These are phyloP conservation scores for Phoenicopterus ruber DNA, from an alignment of 2,113 vertebrate genomes.

Conservation along the genomic window DNA sequence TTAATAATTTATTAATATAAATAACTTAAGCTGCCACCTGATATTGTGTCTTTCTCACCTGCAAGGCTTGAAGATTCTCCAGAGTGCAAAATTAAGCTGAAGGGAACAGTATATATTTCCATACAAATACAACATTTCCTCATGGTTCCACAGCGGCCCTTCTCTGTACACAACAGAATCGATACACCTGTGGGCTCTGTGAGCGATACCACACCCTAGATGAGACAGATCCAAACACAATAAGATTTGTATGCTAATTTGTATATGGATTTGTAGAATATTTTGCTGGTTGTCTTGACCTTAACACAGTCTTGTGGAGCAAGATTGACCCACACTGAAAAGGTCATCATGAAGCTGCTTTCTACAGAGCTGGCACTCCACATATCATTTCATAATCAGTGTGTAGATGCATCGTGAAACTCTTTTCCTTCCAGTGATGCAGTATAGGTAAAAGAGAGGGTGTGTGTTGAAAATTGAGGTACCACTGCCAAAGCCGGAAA, in stretches of 20 bases:
- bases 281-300: neutral
- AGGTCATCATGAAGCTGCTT: neutral
- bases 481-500: neutral
- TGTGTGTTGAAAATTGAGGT: neutral
- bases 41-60: neutral
- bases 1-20: neutral
- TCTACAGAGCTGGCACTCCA: neutral
- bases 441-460: neutral
- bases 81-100: neutral
- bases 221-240: neutral
- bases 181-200: neutral
- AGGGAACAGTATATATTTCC: neutral
- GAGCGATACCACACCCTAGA: neutral
- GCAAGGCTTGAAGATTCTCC: neutral
- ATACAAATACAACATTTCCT: neutral
- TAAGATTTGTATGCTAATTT: neutral
- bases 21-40: neutral
- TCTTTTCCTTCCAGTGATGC: neutral
- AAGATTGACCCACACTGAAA: neutral
- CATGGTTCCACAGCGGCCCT: neutral
- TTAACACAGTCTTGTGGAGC: neutral
- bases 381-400: neutral
- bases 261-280: neutral
- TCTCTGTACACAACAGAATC: neutral
- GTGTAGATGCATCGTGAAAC: neutral